Base-by-base conservation (phyloP, 2,888 invertebrate genomes). In the Monopis laevigella region DNA sequence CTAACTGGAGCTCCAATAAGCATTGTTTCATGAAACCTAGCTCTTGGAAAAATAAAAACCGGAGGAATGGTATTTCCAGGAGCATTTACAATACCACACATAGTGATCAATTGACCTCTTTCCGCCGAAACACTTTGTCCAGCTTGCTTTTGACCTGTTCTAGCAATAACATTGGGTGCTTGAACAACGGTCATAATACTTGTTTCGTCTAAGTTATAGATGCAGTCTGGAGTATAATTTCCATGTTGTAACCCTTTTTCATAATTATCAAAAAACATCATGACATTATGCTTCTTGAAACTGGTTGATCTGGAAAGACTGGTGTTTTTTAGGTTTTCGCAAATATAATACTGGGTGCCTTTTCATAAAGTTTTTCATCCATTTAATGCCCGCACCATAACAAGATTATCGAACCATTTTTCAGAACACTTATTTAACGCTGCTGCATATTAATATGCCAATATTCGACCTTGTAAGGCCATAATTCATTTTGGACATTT, bases 151-250 rank as follows among this genome's bases (percentile, higher is more conserved):
- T 12, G 18, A 5, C 46, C 42, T 40, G 41, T 50, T 42, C 12
- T 13, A 38, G 49, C 52, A 14, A 52, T 45, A 3, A 50, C 45
- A 44, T 50, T 48, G 6, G 47, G 48, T 28, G 52, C 46, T 43
- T 50, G 46, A 2, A 53, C 43, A 12, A 55, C 56, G 3, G 57
- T 58, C 29, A 41, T 41, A 41, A 55, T 46, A 14, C 47, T 50
- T 10, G 55, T 56, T 43, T 60, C 56, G 39, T 59, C 56, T 2
- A 55, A 38, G 43, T 55, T 51, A 35, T 43, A 48, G 19, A 53
- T 50, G 17, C 42, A 26, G n/a, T 46, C 44, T 21, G 43, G 17
- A 13, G 46, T 44, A 39, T 51, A 50, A 12, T 40, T 38, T 38
- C 44, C 30, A 21, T 46, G 47, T 26, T 39, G 16, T 5, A 47